These are phyloP conservation scores for Drosophila demipolita DNA, from an alignment of 2,888 invertebrate genomes.

Conservation along the genomic window DNA sequence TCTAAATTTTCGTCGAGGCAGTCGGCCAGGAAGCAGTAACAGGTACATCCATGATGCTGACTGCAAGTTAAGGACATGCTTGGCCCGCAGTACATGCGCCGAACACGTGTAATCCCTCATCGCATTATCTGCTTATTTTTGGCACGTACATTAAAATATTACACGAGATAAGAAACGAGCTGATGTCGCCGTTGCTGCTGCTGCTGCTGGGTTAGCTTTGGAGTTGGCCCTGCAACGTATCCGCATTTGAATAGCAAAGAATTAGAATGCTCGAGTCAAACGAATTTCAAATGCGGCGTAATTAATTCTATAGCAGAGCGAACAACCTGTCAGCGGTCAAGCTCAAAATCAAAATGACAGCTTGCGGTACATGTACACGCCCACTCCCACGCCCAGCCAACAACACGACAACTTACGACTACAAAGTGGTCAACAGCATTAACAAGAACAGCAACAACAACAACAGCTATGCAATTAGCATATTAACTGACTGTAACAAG, in stretches of 20 bases:
- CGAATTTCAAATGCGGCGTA: slow-evolving; percentile 58
- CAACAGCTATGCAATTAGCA: slow-evolving; percentile 64
- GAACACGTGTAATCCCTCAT: slow-evolving; percentile 70
- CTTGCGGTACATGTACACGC: slow-evolving; percentile 43
- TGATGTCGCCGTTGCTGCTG: slow-evolving; percentile 22
- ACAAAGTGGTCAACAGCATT: slow-evolving; percentile 59
- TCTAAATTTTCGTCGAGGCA: slow-evolving; percentile 57
- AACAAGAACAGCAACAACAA: slow-evolving; percentile 11
- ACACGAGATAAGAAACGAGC: slow-evolving; percentile 70
- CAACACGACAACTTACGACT: slow-evolving; percentile 26
- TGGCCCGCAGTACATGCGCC: slow-evolving; percentile 46
- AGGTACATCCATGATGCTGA: slow-evolving; percentile 68
- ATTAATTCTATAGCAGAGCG: slow-evolving; percentile 63
- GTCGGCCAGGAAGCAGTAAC: slow-evolving; percentile 63
- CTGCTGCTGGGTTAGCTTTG: slow-evolving; percentile 37
- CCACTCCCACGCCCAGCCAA: slow-evolving; percentile 25
- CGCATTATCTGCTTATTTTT: slow-evolving; percentile 54
- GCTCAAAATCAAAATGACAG: slow-evolving; percentile 72
- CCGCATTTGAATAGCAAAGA: slow-evolving; percentile 66
- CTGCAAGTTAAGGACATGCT: slow-evolving; percentile 58
- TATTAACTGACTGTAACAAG: slow-evolving; percentile 39
- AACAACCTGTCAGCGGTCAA: slow-evolving; percentile 64
- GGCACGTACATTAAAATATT: slow-evolving; percentile 79
- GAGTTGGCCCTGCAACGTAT: slow-evolving; percentile 56
- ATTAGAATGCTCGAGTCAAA: slow-evolving; percentile 62